A percentile compares a stretch with the other conserved stretches of the same genome.
Evolutionary conservation across 2,888 invertebrate species (phyloP).

Genomic region (Pseudeuparius sepicola): DNA sequence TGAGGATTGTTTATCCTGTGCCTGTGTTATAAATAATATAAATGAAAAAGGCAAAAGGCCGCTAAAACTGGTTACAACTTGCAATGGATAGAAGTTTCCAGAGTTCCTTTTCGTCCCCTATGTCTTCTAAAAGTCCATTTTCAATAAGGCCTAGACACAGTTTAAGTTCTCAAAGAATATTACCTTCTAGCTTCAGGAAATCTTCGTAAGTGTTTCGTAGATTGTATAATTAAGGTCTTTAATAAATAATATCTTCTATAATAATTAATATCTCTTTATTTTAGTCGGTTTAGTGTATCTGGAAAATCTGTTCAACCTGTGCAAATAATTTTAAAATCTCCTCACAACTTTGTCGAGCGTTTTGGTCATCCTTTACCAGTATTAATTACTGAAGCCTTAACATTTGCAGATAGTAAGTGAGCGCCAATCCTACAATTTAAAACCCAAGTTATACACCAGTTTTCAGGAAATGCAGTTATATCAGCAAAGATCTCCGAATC

Average conservation of each 20-base stretch:
- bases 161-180: slow-evolving; percentile 27
- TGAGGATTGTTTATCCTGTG: too few species aligned
- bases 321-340: slow-evolving; percentile 67
- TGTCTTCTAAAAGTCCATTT: slow-evolving; percentile 30
- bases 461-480: slow-evolving; percentile 36
- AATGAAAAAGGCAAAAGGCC: too few species aligned
- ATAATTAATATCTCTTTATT: slow-evolving; percentile 21
- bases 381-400: slow-evolving; percentile 78
- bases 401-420: slow-evolving; percentile 59
- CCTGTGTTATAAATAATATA: too few species aligned
- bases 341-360: slow-evolving; percentile 63
- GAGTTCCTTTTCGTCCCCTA: slow-evolving; percentile 24
- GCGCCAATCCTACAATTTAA: neutral
- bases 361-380: slow-evolving; percentile 79
- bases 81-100: slow-evolving; percentile 26
- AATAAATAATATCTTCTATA: slow-evolving; percentile 5
- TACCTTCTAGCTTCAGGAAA: slow-evolving; percentile 32
- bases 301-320: slow-evolving; percentile 57
- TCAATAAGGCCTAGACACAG: slow-evolving; percentile 32
- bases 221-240: slow-evolving; percentile 10
- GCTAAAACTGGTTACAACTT: too few species aligned
- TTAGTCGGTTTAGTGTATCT: slow-evolving; percentile 46
- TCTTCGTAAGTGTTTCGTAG: slow-evolving; percentile 34
- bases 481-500: slow-evolving; percentile 44
- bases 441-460: slow-evolving; percentile 2